Evolutionary conservation across 2,888 invertebrate genomes (phyloP), one percentile per base, ranked within the genome.

Genomic region (Crematogaster levior): DNA sequence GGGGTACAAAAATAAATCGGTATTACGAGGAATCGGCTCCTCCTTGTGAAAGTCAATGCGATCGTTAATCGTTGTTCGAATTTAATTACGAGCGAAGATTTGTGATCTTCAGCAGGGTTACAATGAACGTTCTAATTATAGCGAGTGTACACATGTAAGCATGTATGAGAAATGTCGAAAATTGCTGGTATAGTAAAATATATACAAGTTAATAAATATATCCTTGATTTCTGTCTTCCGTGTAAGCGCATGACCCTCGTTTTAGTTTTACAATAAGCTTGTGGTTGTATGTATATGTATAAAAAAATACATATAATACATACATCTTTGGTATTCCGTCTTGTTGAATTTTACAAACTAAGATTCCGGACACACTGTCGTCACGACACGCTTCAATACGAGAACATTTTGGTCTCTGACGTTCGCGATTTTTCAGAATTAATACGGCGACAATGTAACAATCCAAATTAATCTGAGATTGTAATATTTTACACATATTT

Each of bases 151-250:
- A 87, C 86, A 43, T 72, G 89, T 85, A 91, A 90, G 83, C 84
- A 90, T 91, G 84, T 89, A 91, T 86, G 84, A 88, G 81, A 85
- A 90, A 81, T 90, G 84, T 90, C 88, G 82, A 70, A 30, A n/a
- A 34, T 81, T 82, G 81, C 85, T 86, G 84, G 74, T 82, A 89
- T 86, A 89, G 85, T 83, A 85, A 89, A 91, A 90, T 91, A 90
- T 82, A 83, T 88, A 91, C 82, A 82, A 84, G 84, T 88, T 90
- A 88, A 65, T 58, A 85, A 85, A 70, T 81, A 85, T 30, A 58
- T 27, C 27, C 68, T 70, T 65, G 51, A 82, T 70, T 74, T 63
- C 21, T 21, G 65, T 75, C 51, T 51, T 30, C 24, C 37, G 15
- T 34, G 18, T 21, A 34, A n/a, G 46, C 18, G n/a, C 1, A 37